Conservation (phyloP, 2,797 vertebrate species). For the Synanceia verrucosa region DNA sequence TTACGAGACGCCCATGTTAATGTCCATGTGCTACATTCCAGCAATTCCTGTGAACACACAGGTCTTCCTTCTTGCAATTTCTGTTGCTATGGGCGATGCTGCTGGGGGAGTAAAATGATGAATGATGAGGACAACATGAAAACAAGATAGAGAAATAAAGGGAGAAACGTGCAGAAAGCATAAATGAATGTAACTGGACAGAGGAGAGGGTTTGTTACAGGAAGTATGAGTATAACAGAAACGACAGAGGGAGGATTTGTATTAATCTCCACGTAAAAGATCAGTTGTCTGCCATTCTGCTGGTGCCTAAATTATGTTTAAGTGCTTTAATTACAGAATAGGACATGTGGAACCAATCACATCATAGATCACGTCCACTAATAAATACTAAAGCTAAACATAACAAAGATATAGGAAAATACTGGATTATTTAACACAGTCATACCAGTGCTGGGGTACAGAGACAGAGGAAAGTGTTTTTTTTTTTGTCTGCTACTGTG, state of each 20-base stretch:
- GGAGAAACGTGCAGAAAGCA: too few relatives aligned
- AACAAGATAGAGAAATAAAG: neutral
- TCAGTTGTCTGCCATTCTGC: neutral
- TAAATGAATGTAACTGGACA: neutral
- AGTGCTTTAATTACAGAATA: neutral
- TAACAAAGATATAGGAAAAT: neutral
- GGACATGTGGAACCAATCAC: neutral
- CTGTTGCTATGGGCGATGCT: neutral
- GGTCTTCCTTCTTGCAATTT: conserved; percentile 6
- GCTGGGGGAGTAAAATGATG: neutral
- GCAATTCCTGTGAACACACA: conserved; percentile 24
- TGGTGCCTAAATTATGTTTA: neutral
- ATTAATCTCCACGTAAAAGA: neutral
- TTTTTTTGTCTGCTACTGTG: conserved; percentile 18
- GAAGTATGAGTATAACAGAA: neutral
- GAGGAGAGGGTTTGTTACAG: neutral
- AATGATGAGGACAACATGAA: neutral
- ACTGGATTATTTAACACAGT: neutral
- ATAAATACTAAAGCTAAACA: neutral
- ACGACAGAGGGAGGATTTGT: neutral
- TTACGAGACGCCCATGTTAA: conserved; percentile 27
- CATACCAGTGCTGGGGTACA: neutral
- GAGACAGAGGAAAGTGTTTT: conserved; percentile 4
- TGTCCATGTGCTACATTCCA: conserved; percentile 44
- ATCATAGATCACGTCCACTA: neutral